Percentiles rank a stretch among this genome's conserved stretches.
These are phyloP conservation scores for Malaclemys terrapin DNA, from an alignment of 2,113 vertebrate species.

Conservation along the genomic window DNA sequence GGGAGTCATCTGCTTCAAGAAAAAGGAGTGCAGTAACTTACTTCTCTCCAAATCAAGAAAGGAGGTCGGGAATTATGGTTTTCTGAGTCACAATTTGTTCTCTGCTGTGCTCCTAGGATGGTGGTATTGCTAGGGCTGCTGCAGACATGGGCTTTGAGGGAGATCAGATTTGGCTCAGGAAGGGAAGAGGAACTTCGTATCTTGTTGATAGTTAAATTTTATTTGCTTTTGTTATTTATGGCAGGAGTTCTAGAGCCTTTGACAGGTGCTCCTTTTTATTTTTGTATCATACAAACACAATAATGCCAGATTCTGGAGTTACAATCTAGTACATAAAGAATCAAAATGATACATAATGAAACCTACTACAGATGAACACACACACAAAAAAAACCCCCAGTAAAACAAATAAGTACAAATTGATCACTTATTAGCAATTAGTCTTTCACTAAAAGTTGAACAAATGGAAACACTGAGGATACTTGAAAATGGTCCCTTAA, in stretches of 20 bases:
- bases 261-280: not conserved
- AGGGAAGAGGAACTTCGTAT: not conserved
- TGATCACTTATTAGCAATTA: not conserved
- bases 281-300: not conserved
- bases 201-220: not conserved
- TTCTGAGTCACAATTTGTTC: not conserved
- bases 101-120: not conserved
- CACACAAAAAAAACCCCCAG: accelerated
- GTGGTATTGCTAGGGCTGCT: not conserved
- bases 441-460: not conserved
- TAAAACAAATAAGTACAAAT: not conserved
- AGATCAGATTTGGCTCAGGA: not conserved
- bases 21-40: not conserved
- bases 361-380: no score
- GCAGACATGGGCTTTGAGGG: not conserved
- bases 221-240: not conserved
- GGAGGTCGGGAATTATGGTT: not conserved
- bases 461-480: not conserved
- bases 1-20: not conserved
- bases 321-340: not conserved
- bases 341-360: not conserved
- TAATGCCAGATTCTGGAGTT: not conserved
- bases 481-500: not conserved
- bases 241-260: not conserved
- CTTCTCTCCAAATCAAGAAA: not conserved